Base-by-base conservation (phyloP, 2,888 invertebrate species). In the Microplitis deprimator region DNA sequence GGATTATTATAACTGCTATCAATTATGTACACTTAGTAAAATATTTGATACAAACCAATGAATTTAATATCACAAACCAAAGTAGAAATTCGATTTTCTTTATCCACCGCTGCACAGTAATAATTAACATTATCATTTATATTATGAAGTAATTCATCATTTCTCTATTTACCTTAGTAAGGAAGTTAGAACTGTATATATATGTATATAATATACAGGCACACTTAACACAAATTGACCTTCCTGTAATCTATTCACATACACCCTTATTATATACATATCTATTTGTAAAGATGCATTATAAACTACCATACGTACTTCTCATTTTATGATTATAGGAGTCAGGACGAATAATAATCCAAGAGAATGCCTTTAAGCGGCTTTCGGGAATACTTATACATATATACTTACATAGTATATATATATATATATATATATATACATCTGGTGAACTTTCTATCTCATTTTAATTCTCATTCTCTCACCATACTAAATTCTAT, bases 331-430 rank as follows among this genome's bases (percentile, higher is more conserved):
- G 13, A 50, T 50, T 50, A 50, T 50, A 8, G 50, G 1, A 50
- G 50, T 50, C 50, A 50, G 50, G 13, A 50, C 68, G 50, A 68
- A 68, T 68, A 68, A 41, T 68, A 68, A 41, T 41, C 68, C 50
- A 41, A 68, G 41, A 41, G 68, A 68, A 68, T 68, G 41, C 68
- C 50, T 41, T 68, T 68, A 68, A 68, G 68, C 68, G 50, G 50
- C 68, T 68, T 68, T 68, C 41, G 41, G 68, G 68, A 68, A 68
- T 68, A 41, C 10, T 50, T 50, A 50, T 50, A 50, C 8, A 8
- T 50, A 50, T 50, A 50, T 13, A 20, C 7, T 10, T 50, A 50
- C 50, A 50, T 10, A 50, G 50, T 50, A 50, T 50, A 50, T 50
- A 10, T 13, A 50, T 50, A 8, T 50, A 8, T 50, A 50, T 7